phyloP scores from a whole-genome alignment of 1,140 invertebrate species.

The Mizuhopecten yessoensis region DNA sequence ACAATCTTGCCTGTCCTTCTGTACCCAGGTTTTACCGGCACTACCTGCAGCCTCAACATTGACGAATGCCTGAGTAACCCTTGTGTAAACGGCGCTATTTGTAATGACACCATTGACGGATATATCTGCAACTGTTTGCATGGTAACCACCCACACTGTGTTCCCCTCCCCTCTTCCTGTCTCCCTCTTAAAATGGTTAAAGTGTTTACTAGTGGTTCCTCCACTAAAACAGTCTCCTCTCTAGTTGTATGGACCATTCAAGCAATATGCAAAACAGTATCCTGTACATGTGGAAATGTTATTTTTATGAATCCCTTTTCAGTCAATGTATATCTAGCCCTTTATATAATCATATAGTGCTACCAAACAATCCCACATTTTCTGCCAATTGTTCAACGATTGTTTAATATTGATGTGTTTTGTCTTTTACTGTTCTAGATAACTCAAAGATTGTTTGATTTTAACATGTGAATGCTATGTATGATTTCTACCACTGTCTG shows the following conservation, averaged over 20 bases:
- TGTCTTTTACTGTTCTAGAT: background rate
- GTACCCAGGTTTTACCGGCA: constrained; percentile 88
- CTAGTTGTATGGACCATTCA: background rate
- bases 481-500: background rate
- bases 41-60: constrained; percentile 71
- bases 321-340: background rate
- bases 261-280: background rate
- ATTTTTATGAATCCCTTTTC: background rate
- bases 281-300: background rate
- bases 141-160: constrained; percentile 86
- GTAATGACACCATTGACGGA: constrained; percentile 67
- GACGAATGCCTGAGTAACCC: constrained; percentile 95
- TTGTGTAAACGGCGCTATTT: constrained; percentile 72
- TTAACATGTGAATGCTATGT: background rate
- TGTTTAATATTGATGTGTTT: background rate
- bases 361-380: background rate
- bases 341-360: background rate
- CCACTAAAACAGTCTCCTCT: background rate
- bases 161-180: background rate
- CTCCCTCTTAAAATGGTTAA: background rate
- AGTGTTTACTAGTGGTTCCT: too few relatives aligned
- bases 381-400: background rate
- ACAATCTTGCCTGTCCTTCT: constrained; percentile 82
- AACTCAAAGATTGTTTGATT: background rate
- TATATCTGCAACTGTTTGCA: constrained; percentile 86